These are phyloP conservation scores for Podarcis lilfordi DNA, from an alignment of 2,797 vertebrate species.

Conservation along the genomic window DNA sequence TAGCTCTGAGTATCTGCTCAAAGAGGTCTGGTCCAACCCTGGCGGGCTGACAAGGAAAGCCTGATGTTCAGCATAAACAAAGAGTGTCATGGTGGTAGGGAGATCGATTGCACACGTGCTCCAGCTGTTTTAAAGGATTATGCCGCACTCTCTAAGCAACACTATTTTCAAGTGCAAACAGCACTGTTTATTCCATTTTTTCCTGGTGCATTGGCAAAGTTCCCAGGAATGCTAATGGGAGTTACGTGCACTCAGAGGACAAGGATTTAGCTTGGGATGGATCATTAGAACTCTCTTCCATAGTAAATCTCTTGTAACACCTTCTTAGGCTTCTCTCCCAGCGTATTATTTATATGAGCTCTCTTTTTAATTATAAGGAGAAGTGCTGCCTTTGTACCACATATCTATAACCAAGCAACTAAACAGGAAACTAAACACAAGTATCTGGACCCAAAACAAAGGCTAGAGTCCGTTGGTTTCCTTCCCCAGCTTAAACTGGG, in stretches of 20 bases:
- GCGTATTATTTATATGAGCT: neutral
- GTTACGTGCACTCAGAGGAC: neutral
- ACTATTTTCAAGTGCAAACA: slow-evolving; percentile 27
- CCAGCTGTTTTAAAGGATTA: slow-evolving; percentile 30
- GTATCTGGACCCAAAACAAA: neutral
- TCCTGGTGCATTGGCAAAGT: slow-evolving; percentile 6
- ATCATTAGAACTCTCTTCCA: neutral
- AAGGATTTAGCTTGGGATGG: neutral
- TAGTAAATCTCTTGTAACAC: neutral
- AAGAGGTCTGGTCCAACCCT: neutral
- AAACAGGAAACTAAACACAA: neutral
- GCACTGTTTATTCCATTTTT: slow-evolving; percentile 4
- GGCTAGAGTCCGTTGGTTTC: neutral
- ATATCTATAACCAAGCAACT: neutral
- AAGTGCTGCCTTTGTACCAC: neutral
- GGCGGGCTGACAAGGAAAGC: slow-evolving; percentile 7
- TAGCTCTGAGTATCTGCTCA: neutral
- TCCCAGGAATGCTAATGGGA: slow-evolving; percentile 34
- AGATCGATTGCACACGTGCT: slow-evolving; percentile 3
- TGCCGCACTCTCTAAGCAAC: slow-evolving; percentile 9
- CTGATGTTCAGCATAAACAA: slow-evolving; percentile 12
- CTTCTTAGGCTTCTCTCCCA: neutral
- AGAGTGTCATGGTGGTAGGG: neutral
- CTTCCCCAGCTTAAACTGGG: neutral
- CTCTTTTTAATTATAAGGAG: neutral